phyloP scores from a whole-genome alignment of 30 jellyfish, hydroid and myxozoan genomes.

The Mastigias papua region DNA sequence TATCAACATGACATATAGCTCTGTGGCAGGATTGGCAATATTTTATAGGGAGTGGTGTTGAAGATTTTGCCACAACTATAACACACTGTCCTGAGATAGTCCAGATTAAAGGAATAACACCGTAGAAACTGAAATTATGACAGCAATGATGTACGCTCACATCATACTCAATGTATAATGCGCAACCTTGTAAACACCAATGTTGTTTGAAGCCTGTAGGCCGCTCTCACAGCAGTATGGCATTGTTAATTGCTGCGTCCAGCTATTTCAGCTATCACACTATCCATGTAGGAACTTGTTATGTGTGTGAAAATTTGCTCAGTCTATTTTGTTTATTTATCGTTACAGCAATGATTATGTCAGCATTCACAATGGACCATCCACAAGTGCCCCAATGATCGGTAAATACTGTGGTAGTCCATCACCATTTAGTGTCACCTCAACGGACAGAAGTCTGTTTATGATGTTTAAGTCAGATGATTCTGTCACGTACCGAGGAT shows the following conservation, averaged over 20 bases:
- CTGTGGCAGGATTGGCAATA: background rate
- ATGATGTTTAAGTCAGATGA: slow-evolving; percentile 35
- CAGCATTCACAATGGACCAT: slow-evolving; percentile 45
- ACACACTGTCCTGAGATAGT: background rate
- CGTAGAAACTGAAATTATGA: background rate
- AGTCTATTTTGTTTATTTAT: background rate
- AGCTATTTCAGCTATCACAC: background rate
- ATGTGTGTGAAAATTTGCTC: background rate
- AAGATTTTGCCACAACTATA: background rate
- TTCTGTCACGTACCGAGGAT: slow-evolving; percentile 32
- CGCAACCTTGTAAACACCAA: too few species aligned
- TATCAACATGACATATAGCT: background rate
- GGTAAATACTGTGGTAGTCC: slow-evolving; percentile 43
- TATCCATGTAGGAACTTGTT: background rate
- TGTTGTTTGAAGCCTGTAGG: background rate
- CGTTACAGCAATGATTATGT: slow-evolving; percentile 45
- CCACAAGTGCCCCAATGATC: slow-evolving; percentile 14
- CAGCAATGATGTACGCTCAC: background rate
- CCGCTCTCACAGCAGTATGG: background rate
- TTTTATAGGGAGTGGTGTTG: background rate
- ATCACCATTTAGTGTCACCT: slow-evolving; percentile 38
- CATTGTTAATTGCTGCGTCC: background rate
- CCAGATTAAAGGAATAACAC: background rate
- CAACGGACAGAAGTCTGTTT: slow-evolving; percentile 23
- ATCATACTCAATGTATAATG: background rate